Evolutionary conservation across 53 echinoderm and acorn worm genomes (phyloP).

Genomic region (Pentamera pediparva): DNA sequence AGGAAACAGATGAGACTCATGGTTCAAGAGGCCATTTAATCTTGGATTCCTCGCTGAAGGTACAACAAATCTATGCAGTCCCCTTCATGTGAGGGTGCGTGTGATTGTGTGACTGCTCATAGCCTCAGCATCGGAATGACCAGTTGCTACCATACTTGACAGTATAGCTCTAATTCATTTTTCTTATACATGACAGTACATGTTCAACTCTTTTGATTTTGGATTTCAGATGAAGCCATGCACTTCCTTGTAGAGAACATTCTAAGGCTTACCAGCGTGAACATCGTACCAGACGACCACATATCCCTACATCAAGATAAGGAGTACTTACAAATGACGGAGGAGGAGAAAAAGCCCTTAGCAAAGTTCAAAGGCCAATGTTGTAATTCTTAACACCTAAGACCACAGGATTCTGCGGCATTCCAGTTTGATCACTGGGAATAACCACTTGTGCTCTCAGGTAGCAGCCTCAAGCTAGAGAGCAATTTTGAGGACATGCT

Average conservation of each 20-base stretch:
- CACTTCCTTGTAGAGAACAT: conserved; percentile 77
- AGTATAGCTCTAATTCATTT: too few relatives aligned
- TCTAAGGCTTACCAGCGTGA: conserved; percentile 61
- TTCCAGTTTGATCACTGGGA: background rate
- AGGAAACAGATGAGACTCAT: too few relatives aligned
- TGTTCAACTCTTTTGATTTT: background rate
- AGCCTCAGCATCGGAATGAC: too few relatives aligned
- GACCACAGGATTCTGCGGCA: too few relatives aligned
- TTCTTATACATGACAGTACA: background rate
- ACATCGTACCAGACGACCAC: conserved; percentile 69
- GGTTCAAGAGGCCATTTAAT: too few relatives aligned
- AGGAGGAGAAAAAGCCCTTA: conserved; percentile 39
- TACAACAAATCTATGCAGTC: too few relatives aligned
- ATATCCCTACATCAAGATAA: conserved; percentile 89
- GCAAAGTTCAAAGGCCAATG: conserved; percentile 4
- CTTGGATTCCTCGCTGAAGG: background rate
- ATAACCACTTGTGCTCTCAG: background rate
- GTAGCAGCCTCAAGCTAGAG: background rate
- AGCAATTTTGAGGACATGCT: background rate
- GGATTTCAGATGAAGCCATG: conserved; percentile 82
- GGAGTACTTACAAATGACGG: conserved; percentile 65
- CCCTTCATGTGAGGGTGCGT: too few relatives aligned
- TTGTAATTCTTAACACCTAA: too few relatives aligned
- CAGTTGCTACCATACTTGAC: too few relatives aligned
- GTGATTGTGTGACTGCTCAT: too few relatives aligned